These are phyloP conservation scores for Scyliorhinus canicula DNA, from an alignment of 2,797 vertebrate genomes.

Conservation along the genomic window DNA sequence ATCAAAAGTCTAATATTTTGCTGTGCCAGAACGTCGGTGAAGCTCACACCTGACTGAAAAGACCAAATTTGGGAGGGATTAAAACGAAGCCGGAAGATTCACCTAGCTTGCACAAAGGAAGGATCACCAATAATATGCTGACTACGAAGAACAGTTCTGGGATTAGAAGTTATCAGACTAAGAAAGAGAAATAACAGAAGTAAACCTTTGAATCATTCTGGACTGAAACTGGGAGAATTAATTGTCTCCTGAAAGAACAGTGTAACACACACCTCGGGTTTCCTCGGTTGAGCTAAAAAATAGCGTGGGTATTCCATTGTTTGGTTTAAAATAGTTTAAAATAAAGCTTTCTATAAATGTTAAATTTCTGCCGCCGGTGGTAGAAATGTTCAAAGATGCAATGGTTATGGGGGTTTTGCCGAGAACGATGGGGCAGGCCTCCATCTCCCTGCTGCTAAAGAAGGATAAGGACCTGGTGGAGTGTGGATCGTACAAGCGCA, in stretches of 20 bases:
- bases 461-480: no score
- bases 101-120: not conserved
- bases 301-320: not conserved
- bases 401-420: no score
- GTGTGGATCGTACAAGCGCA: no score
- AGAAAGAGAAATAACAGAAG: not conserved
- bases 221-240: not conserved
- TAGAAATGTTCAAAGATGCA: not conserved
- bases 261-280: not conserved
- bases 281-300: not conserved
- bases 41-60: not conserved
- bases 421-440: no score
- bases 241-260: not conserved
- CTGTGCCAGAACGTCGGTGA: no score
- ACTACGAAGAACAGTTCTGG: not conserved
- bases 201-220: not conserved
- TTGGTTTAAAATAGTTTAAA: not conserved
- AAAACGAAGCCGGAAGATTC: not conserved
- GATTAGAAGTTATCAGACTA: not conserved
- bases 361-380: not conserved
- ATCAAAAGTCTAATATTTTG: no score
- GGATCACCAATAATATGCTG: not conserved
- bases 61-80: not conserved
- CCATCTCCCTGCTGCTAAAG: no score
- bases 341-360: not conserved